These are phyloP conservation scores for Eurois occulta DNA, from an alignment of 2,888 invertebrate genomes.

Conservation along the genomic window DNA sequence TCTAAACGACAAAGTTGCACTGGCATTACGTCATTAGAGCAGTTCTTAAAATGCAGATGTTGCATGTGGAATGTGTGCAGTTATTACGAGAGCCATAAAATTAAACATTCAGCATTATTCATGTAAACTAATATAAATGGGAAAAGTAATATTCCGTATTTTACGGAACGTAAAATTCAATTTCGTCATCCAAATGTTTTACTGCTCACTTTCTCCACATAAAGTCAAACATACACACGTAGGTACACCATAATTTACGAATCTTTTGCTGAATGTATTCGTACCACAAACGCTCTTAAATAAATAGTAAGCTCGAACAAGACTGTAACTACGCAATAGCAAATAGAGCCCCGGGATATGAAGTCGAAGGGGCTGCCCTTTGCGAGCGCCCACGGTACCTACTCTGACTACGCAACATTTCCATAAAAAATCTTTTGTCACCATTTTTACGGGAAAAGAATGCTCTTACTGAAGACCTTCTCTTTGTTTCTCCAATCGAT, in stretches of 20 bases:
- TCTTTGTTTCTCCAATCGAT: slow-evolving; percentile 54
- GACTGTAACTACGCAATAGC: slow-evolving; percentile 60
- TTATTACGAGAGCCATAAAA: slow-evolving; percentile 19
- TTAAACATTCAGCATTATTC: slow-evolving; percentile 37
- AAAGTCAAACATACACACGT: slow-evolving; percentile 23
- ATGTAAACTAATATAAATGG: slow-evolving; percentile 18
- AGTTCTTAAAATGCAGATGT: slow-evolving; percentile 33
- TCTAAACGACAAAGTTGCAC: slow-evolving; percentile 8
- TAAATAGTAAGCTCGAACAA: slow-evolving; percentile 63
- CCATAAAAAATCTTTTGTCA: slow-evolving; percentile 58
- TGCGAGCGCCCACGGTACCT: slow-evolving; percentile 52
- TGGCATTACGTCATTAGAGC: background rate
- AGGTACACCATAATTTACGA: slow-evolving; percentile 33
- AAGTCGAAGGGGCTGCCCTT: slow-evolving; percentile 56
- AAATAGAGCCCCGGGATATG: slow-evolving; percentile 65
- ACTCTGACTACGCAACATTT: slow-evolving; percentile 56
- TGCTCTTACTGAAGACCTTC: slow-evolving; percentile 44
- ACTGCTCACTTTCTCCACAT: slow-evolving; percentile 3
- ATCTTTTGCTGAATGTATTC: slow-evolving; percentile 50
- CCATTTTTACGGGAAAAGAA: slow-evolving; percentile 48
- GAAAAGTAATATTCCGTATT: slow-evolving; percentile 4
- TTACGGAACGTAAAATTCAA: slow-evolving; percentile 25
- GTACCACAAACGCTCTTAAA: slow-evolving; percentile 59
- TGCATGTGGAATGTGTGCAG: slow-evolving; percentile 18
- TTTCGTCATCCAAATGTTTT: slow-evolving; percentile 24